Conservation (phyloP, 2,797 vertebrate genomes). For the Argyrosomus regius region DNA sequence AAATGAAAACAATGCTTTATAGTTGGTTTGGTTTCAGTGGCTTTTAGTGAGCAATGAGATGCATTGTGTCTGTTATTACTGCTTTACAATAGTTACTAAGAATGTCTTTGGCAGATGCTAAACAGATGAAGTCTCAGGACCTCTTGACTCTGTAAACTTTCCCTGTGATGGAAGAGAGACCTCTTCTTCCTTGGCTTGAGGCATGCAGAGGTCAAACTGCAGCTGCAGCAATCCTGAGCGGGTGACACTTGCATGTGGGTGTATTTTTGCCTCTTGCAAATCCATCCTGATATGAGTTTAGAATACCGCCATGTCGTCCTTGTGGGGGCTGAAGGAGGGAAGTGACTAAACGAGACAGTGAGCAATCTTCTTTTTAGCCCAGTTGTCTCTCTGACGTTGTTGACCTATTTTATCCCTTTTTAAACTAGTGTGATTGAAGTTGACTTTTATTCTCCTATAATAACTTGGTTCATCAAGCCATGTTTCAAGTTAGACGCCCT, state of each 20-base stretch:
- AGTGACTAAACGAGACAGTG: slow-evolving; percentile 52
- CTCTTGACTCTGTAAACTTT: slow-evolving; percentile 36
- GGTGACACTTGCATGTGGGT: slow-evolving; percentile 67
- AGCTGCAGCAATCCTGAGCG: slow-evolving; percentile 49
- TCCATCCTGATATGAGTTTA: slow-evolving; percentile 65
- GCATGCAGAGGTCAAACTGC: slow-evolving; percentile 42
- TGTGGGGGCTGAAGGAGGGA: slow-evolving; percentile 44
- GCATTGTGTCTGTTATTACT: neutral
- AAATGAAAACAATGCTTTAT: neutral
- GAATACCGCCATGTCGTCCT: slow-evolving; percentile 58
- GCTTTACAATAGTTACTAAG: slow-evolving; percentile 22
- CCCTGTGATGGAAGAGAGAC: slow-evolving; percentile 24
- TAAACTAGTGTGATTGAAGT: slow-evolving; percentile 13
- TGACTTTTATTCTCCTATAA: neutral
- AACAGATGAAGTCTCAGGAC: slow-evolving; percentile 36
- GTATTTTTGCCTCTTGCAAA: slow-evolving; percentile 82
- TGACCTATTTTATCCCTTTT: slow-evolving; percentile 46
- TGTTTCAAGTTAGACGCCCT: neutral
- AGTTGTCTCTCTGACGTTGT: slow-evolving; percentile 33
- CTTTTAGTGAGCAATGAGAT: neutral
- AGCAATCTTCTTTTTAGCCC: slow-evolving; percentile 36
- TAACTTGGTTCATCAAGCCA: neutral
- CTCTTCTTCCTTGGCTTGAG: slow-evolving; percentile 21
- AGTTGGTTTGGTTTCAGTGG: slow-evolving; percentile 12
- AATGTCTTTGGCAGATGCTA: slow-evolving; percentile 40